Evolutionary conservation across 1,140 invertebrate species (phyloP).

Genomic region (Coptotermes formosanus): DNA sequence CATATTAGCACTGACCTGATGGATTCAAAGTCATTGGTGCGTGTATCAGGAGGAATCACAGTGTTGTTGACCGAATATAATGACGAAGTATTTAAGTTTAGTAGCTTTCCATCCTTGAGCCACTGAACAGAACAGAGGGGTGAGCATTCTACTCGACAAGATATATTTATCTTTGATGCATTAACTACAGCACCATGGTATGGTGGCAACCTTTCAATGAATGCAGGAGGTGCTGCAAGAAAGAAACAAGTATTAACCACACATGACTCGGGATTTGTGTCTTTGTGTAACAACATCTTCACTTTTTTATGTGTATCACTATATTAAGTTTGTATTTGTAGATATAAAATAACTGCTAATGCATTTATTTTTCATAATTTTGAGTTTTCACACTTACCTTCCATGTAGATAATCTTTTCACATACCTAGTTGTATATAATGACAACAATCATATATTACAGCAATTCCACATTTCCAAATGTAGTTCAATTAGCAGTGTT

Average conservation of each 20-base stretch:
- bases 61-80: conserved; percentile 42
- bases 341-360: too few species aligned
- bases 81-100: conserved; percentile 27
- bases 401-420: too few species aligned
- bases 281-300: too few species aligned
- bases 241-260: conserved; percentile 40
- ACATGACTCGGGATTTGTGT: too few species aligned
- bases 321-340: too few species aligned
- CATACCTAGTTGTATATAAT: too few species aligned
- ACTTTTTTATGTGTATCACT: too few species aligned
- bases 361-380: too few species aligned
- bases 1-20: conserved; percentile 77
- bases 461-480: too few species aligned
- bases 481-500: too few species aligned
- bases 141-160: conserved; percentile 85
- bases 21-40: conserved; percentile 83
- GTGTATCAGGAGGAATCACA: conserved; percentile 63
- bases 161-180: conserved; percentile 71
- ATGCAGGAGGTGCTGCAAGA: conserved; percentile 73
- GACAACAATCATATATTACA: too few species aligned
- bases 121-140: conserved; percentile 81
- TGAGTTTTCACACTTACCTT: too few species aligned
- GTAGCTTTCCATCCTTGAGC: conserved; percentile 65
- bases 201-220: conserved; percentile 78
- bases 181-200: conserved; percentile 77